Evolutionary conservation across 2,888 invertebrate species (phyloP).

Genomic region (Trissoscelio sp.): DNA sequence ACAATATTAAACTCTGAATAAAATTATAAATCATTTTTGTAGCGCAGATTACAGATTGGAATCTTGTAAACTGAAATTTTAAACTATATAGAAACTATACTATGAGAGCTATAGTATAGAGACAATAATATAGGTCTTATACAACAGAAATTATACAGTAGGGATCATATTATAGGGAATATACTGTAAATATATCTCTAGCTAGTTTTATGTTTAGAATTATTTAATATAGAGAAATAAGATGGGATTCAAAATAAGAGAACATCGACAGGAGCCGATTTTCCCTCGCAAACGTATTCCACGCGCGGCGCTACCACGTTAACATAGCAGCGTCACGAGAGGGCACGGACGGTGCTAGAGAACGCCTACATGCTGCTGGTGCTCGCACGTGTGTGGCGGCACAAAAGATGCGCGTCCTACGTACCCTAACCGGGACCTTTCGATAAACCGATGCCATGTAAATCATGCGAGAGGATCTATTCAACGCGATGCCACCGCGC

Average conservation of each 20-base stretch:
- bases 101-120: no score
- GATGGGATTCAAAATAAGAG: constrained; percentile 32
- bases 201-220: no score
- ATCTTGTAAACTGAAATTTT: no score
- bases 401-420: constrained; percentile 59
- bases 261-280: neutral
- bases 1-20: no score
- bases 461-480: constrained; percentile 77
- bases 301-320: constrained; percentile 78
- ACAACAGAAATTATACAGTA: no score
- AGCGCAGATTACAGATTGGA: no score
- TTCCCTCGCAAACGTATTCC: constrained; percentile 75
- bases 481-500: constrained; percentile 69
- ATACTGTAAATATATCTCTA: no score
- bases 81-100: no score
- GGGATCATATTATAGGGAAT: no score
- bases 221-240: no score
- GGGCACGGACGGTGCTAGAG: constrained; percentile 58
- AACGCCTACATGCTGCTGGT: constrained; percentile 70
- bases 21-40: no score
- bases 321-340: constrained; percentile 80
- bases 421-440: constrained; percentile 51
- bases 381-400: constrained; percentile 55
- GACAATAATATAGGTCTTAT: no score
- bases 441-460: constrained; percentile 74